Base-by-base conservation (phyloP, 2,797 vertebrate species). In the Holocentrus rufus region DNA sequence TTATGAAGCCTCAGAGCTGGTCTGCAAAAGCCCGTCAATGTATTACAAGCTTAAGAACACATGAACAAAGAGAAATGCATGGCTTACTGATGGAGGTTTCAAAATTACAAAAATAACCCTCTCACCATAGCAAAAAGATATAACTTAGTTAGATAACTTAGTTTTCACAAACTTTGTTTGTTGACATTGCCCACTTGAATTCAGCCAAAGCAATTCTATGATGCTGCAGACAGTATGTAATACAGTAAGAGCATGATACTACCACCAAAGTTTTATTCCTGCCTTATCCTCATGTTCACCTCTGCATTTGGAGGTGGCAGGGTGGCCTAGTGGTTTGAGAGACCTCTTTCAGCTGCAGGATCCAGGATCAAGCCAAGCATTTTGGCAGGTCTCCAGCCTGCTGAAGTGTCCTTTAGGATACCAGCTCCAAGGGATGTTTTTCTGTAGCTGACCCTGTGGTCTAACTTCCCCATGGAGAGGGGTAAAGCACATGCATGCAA, bases 381-480 rank as follows among this genome's bases (percentile, higher is more conserved):
- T 49, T 46, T 76, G 74, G 83, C 74, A 57, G 49, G 5, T 25
- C 61, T 79, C 77, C 70, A 71, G 25, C 18, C 46, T 49, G 61
- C 67, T 64, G 65, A 20, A 73, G 59, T 71, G 76, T 84, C 79
- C 69, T 72, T 75, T 63, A 69, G 17, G 68, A 69, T 47, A 74
- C 82, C 61, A 80, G 79, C 77, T 80, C 76, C 61, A 13, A 18
- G 72, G 65, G 76, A 55, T 74, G 77, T 78, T 84, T 47, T 88
- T 77, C 69, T 80, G 57, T 47, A 17, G 70, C 67, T 74, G 81
- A 81, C 82, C 87, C 82, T 68, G 74, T 42, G 65, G 62, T 74
- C 52, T 80, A 85, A 90, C 88, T 85, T 90, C 89, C 85, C 85
- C 71, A 67, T 58, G 7, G 80, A 69, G 79, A 58, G 31, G 72